Conservation (phyloP, 2,113 vertebrate species). For the Rostratula benghalensis region DNA sequence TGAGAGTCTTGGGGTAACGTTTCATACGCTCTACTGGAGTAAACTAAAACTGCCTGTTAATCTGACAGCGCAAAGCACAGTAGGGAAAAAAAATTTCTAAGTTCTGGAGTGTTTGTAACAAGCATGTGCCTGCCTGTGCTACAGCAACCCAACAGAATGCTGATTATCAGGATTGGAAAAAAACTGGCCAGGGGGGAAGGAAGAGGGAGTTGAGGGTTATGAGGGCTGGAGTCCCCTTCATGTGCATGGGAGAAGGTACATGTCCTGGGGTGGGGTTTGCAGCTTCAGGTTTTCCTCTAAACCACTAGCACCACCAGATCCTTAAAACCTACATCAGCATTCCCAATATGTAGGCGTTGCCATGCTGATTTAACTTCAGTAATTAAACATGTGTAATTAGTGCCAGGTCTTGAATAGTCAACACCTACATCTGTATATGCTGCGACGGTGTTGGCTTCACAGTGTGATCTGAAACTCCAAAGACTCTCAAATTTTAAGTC, state of each 20-base stretch:
- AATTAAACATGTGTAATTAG: background rate
- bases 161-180: background rate
- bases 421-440: background rate
- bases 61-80: background rate
- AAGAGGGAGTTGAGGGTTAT: background rate
- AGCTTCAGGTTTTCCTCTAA: background rate
- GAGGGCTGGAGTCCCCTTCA: background rate
- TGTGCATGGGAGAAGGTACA: fast-evolving
- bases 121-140: background rate
- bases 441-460: background rate
- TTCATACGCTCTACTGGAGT: background rate
- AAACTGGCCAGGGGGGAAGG: background rate
- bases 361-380: background rate
- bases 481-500: background rate
- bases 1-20: background rate
- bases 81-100: background rate
- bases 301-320: background rate
- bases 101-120: background rate
- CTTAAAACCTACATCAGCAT: background rate
- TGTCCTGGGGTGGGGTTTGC: background rate
- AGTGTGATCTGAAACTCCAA: background rate
- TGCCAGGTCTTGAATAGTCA: background rate
- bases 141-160: background rate
- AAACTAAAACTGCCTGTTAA: background rate
- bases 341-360: background rate